Conservation (phyloP, 2,888 invertebrate species). For the Lottia scabra region DNA sequence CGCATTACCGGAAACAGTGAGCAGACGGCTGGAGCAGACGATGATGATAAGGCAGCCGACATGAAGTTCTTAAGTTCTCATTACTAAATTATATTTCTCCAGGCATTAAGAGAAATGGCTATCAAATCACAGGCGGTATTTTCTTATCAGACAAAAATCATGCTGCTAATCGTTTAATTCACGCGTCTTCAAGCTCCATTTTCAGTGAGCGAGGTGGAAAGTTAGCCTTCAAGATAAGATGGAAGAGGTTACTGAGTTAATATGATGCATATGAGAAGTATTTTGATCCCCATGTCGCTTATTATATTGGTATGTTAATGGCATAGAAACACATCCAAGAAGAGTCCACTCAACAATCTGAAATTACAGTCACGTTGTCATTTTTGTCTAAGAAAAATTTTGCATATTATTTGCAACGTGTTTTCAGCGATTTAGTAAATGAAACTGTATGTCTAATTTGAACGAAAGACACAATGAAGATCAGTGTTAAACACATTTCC, state of each 20-base stretch:
- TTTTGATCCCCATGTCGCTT: conserved; percentile 8
- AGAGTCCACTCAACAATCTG: too few species aligned
- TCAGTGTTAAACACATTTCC: too few species aligned
- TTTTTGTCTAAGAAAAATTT: too few species aligned
- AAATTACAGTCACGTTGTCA: too few species aligned
- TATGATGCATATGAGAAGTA: conserved; percentile 7
- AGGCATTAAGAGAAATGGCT: conserved; percentile 27
- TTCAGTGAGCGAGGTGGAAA: neutral
- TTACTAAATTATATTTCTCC: conserved; percentile 31
- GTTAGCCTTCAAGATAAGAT: conserved; percentile 7
- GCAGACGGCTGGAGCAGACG: conserved; percentile 23
- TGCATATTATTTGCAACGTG: too few species aligned
- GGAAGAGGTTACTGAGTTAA: conserved; percentile 4
- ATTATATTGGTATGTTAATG: conserved; percentile 21
- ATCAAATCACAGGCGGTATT: conserved; percentile 34
- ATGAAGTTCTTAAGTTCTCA: conserved; percentile 25
- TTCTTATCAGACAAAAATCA: conserved; percentile 26
- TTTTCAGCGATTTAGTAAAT: too few species aligned
- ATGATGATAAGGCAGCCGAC: conserved; percentile 20
- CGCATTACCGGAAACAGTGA: conserved; percentile 22
- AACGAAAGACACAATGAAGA: too few species aligned
- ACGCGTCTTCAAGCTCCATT: conserved; percentile 11
- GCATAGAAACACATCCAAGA: conserved; percentile 6
- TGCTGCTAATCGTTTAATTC: conserved; percentile 17
- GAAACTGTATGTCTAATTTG: too few species aligned